phyloP scores from a whole-genome alignment of 2,888 invertebrate genomes.

The Acleris emargana region DNA sequence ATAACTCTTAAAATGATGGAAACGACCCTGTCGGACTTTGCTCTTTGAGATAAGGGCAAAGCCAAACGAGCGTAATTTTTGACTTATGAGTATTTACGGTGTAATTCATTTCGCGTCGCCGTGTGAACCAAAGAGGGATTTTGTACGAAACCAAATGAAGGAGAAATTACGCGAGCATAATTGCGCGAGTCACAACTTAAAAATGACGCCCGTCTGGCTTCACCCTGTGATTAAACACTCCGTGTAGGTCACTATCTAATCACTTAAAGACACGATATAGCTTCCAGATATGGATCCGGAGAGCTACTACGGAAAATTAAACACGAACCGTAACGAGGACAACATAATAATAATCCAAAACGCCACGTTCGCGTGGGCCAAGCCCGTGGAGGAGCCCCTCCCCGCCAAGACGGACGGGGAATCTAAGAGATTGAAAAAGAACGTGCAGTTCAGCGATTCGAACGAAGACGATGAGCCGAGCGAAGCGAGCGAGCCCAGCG shows the following conservation, averaged over 20 bases:
- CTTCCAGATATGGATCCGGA: slow-evolving; percentile 85
- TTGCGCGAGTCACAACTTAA: too few species aligned
- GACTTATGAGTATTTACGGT: too few species aligned
- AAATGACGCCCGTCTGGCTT: too few species aligned
- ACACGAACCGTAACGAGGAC: slow-evolving; percentile 77
- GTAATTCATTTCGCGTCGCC: too few species aligned
- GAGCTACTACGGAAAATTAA: slow-evolving; percentile 84
- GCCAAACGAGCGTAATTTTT: too few species aligned
- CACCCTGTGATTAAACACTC: not conserved
- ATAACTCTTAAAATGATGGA: too few species aligned
- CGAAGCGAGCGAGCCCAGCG: slow-evolving; percentile 42
- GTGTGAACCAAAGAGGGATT: too few species aligned
- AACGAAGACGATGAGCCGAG: slow-evolving; percentile 50
- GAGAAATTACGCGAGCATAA: not conserved
- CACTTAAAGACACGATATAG: slow-evolving; percentile 58
- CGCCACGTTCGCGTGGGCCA: slow-evolving; percentile 85
- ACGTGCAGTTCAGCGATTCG: slow-evolving; percentile 61
- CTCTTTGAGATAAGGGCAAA: too few species aligned
- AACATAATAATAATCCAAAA: slow-evolving; percentile 84
- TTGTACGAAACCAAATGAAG: not conserved
- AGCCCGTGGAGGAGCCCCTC: slow-evolving; percentile 58
- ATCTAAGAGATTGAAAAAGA: slow-evolving; percentile 64
- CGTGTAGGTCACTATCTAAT: slow-evolving; percentile 25
- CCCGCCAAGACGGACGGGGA: slow-evolving; percentile 75
- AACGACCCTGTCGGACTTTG: too few species aligned